Evolutionary conservation across 2,797 vertebrate genomes (phyloP), one percentile per base, ranked within the genome.

Genomic region (Ciconia nigra): DNA sequence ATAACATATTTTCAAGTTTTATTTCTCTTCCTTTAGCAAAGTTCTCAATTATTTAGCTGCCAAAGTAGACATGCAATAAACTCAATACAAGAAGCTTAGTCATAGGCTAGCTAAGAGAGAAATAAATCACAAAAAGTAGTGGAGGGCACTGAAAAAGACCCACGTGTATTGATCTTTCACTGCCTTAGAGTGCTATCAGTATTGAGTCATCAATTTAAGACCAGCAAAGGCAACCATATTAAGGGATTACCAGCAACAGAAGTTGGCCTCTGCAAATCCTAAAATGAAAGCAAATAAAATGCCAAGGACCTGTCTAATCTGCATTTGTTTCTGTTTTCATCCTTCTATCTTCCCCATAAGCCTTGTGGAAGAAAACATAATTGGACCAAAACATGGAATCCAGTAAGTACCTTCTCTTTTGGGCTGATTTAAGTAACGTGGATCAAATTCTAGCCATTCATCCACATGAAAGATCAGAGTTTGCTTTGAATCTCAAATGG

Each of bases 21-120:
- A 69, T 77, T 88, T 95, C 22, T 84, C 42, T 87, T 88, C 35
- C 83, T 93, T 70, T 55, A 90, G 24, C 37, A 78, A 94, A 83
- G n/a, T 87, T 93, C 74, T 86, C 73, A 79, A 94, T 92, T 95
- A 96, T 95, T 90, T 90, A 80, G 29, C 59, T 95, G 83, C 58
- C 82, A 70, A 94, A 71, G 69, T 39, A 81, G 71, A 83, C 55
- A 39, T n/a, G 33, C 66, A 86, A 86, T 80, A 88, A 93, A 81
- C 49, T 65, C 58, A 28, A 17, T 74, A 52, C 82, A 86, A 82
- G 76, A 74, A 55, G 20, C 59, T 96, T 90, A 94, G 82, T 90
- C 35, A 55, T 66, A 57, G 52, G 70, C 51, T 72, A 54, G 58
- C 78, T 82, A 69, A 69, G 82, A 90, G 83, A 94, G 39, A 95